phyloP scores from a whole-genome alignment of 2,888 invertebrate species.

The Phasia obesa region DNA sequence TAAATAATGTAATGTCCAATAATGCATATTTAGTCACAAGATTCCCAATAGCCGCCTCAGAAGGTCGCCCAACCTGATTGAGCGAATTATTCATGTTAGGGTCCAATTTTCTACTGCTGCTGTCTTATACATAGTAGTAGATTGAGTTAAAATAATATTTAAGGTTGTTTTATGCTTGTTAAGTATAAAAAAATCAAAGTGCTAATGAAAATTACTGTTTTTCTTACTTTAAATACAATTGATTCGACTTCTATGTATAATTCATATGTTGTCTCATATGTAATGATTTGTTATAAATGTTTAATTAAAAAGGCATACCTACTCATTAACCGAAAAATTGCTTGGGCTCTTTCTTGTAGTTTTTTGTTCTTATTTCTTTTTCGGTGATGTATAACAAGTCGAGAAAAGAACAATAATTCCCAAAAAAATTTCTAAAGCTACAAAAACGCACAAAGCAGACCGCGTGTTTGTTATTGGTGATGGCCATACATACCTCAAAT shows the following conservation, averaged over 20 bases:
- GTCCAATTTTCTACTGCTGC: no score
- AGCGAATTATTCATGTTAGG: no score
- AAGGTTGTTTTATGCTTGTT: no score
- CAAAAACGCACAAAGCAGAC: slow-evolving; percentile 66
- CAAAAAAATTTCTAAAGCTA: slow-evolving; percentile 7
- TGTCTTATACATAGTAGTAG: no score
- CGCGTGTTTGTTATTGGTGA: slow-evolving; percentile 75
- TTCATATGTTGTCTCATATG: neutral
- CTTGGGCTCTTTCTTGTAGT: slow-evolving; percentile 18
- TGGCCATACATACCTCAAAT: slow-evolving; percentile 75
- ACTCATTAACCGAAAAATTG: slow-evolving; percentile 55
- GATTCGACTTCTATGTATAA: neutral
- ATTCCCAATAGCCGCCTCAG: no score
- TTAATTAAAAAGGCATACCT: slow-evolving; percentile 49
- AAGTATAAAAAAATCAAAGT: no score
- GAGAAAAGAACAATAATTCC: slow-evolving; percentile 11
- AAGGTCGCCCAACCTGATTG: no score
- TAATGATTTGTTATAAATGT: slow-evolving; percentile 22
- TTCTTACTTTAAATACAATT: no score
- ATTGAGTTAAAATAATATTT: no score
- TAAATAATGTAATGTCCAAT: no score
- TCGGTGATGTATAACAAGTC: slow-evolving; percentile 32
- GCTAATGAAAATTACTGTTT: no score
- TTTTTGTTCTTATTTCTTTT: slow-evolving; percentile 4
- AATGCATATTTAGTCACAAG: no score